Evolutionary conservation across 2,888 invertebrate genomes (phyloP).

Genomic region (Zelleria hepariella): DNA sequence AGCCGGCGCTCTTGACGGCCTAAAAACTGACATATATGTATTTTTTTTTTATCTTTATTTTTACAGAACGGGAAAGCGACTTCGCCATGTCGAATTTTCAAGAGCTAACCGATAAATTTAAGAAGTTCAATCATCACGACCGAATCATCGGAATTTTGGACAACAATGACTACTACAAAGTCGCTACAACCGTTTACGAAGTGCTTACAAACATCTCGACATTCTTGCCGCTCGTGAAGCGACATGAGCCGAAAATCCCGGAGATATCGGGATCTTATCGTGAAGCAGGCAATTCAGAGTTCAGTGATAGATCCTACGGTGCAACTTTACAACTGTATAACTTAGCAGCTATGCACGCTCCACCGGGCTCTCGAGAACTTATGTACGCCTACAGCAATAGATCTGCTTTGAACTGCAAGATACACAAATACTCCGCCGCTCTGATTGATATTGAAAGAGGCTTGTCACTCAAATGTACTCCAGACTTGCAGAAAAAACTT

Average conservation of each 20-base stretch:
- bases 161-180: background rate
- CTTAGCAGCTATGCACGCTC: constrained; percentile 14
- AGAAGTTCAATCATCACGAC: background rate
- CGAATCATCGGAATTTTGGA: background rate
- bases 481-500: constrained; percentile 8
- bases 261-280: background rate
- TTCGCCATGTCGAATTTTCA: background rate
- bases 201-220: background rate
- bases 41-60: too few relatives aligned
- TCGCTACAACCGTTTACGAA: background rate
- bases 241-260: background rate
- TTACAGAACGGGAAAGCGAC: too few relatives aligned
- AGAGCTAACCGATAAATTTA: background rate
- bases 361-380: constrained; percentile 12
- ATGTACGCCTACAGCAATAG: constrained; percentile 16
- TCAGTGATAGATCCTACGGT: background rate
- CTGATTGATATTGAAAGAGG: constrained; percentile 15
- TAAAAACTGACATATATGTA: too few relatives aligned
- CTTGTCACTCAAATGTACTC: constrained; percentile 11
- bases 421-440: constrained; percentile 10
- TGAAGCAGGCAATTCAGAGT: background rate
- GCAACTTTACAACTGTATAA: background rate
- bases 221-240: background rate
- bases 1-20: too few relatives aligned
- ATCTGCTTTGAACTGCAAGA: constrained; percentile 13